Base-by-base conservation (phyloP, 2,797 vertebrate species). In the Anabacerthia variegaticeps region DNA sequence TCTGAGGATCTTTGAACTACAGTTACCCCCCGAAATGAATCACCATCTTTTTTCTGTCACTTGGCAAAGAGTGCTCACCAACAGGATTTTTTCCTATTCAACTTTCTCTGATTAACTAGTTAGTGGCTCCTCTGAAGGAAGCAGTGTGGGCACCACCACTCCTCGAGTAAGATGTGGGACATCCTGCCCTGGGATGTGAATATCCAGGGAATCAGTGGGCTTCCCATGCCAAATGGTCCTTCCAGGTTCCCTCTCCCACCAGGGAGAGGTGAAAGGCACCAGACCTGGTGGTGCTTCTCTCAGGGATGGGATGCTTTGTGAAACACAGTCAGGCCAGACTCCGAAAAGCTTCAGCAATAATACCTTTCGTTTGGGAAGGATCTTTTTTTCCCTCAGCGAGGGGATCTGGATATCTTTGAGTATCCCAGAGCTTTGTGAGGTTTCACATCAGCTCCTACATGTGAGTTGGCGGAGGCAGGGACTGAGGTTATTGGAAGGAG, bases 1-100 rank as follows among this genome's bases (percentile, higher is more conserved):
- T 76, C 59, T 51, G 84, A 93, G 61, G 56, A 77, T 20, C 28
- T 79, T 9, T 95, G 89, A 96, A 91, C 95, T 94, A 13, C 78
- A 92, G 75, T 86, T 93, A 94, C 75, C 81, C 86, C 56, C 61
- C 16, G 61, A 82, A 94, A 92, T 92, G 79, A 96, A 87, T 92
- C 78, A 89, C 44, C 19, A 41, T 46, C 37, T 44, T 84, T 92
- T 88, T 76, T 39, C 85, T 85, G 75, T 89, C 49, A 24, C 46
- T 96, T 87, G 87, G 78, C 92, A 89, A 59, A 36, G 41, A 68
- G 39, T 3, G 2, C 32, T 95, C 72, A 68, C 72, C 87, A 23
- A 58, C 74, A 61, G 14, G 26, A 77, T 65, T 85, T 85, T 91
- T 86, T 78, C 81, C 71, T 59, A 20, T 71, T 67, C 3, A 37